phyloP scores from a whole-genome alignment of 2,113 vertebrate genomes.

The Dryoscopus gambensis region DNA sequence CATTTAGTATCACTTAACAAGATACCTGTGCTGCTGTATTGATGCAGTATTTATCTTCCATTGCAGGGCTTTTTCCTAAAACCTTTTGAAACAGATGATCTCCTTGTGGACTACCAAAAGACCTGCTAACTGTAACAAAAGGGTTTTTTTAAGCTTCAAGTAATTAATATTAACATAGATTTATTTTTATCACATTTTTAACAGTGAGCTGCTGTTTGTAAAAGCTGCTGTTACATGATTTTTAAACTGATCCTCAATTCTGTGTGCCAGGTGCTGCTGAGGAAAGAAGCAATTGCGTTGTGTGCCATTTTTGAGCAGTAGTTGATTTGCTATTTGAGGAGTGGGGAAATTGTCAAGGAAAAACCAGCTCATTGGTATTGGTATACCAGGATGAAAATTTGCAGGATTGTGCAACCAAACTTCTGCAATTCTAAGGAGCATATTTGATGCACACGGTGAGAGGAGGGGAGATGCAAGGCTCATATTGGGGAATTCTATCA shows the following conservation, averaged over 20 bases:
- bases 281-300: background rate
- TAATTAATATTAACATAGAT: background rate
- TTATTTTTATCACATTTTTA: background rate
- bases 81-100: background rate
- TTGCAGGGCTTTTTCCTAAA: background rate
- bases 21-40: background rate
- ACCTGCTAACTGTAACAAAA: background rate
- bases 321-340: background rate
- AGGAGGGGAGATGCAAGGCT: background rate
- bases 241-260: background rate
- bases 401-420: background rate
- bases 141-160: background rate
- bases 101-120: background rate
- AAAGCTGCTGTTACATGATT: background rate
- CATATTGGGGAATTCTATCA: fast-evolving
- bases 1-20: background rate
- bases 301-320: background rate
- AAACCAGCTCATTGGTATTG: background rate
- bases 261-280: background rate
- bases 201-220: background rate
- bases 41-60: background rate
- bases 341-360: background rate
- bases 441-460: background rate
- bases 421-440: background rate
- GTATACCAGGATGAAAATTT: background rate